A percentile compares a stretch with the other conserved stretches of the same genome.
phyloP scores from a whole-genome alignment of 2,113 vertebrate species.

The Probosciger aterrimus region DNA sequence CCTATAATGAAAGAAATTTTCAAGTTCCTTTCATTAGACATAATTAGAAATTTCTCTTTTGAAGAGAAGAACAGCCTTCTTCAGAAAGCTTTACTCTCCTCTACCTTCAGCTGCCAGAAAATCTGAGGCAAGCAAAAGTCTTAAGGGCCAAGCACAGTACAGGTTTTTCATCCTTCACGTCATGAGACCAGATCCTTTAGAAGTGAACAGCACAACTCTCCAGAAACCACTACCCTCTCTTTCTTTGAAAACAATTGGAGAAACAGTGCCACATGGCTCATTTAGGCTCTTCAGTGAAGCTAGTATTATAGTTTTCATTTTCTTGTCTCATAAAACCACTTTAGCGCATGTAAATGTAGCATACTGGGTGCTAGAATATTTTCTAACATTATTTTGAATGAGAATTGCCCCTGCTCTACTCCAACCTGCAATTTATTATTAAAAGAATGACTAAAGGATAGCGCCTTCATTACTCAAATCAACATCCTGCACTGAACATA shows the following conservation, averaged over 20 bases:
- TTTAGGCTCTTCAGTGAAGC: not conserved
- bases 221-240: not conserved
- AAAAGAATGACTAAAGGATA: not conserved
- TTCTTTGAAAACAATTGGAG: not conserved
- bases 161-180: not conserved
- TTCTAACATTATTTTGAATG: not conserved
- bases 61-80: not conserved
- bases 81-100: not conserved
- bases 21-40: not conserved
- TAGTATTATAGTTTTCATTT: not conserved
- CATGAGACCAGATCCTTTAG: not conserved
- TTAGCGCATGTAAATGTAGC: not conserved
- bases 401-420: not conserved
- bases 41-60: not conserved
- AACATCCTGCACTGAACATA: not conserved
- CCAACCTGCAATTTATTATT: not conserved
- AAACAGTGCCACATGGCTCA: not conserved
- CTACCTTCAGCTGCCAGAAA: not conserved
- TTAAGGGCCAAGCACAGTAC: not conserved
- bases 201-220: not conserved
- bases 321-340: not conserved
- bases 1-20: not conserved
- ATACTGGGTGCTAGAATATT: not conserved
- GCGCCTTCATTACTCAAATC: not conserved
- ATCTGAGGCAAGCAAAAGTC: not conserved